Conservation (phyloP, 2,797 vertebrate genomes). For the Babyrousa celebensis region DNA sequence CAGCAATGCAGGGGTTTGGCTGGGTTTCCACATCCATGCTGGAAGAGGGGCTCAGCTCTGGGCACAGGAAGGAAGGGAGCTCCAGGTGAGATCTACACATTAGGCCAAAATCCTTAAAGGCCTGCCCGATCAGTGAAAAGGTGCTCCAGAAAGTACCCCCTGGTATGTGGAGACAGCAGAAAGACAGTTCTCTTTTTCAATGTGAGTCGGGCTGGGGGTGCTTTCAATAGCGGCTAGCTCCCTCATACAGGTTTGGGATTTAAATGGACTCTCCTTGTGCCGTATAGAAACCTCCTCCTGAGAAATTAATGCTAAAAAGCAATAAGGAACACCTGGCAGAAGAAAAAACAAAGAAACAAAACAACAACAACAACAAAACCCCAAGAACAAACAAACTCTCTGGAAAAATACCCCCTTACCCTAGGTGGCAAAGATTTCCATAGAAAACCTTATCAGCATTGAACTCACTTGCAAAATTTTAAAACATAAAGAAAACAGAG, state of each 20-base stretch:
- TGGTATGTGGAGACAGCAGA: not conserved
- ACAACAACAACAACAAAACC: not conserved
- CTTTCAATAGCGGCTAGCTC: not conserved
- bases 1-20: fast-evolving
- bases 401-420: not conserved
- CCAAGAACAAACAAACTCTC: not conserved
- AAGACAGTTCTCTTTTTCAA: not conserved
- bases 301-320: not conserved
- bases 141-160: not conserved
- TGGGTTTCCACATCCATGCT: too few species aligned
- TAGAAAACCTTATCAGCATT: constrained; percentile 47
- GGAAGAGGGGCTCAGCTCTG: not conserved
- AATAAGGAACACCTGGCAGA: not conserved
- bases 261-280: not conserved
- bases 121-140: not conserved
- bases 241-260: not conserved
- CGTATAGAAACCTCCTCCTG: not conserved
- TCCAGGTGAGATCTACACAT: not conserved
- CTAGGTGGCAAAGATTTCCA: not conserved
- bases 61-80: not conserved
- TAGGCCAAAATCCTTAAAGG: not conserved
- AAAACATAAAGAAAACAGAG: not conserved
- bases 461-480: constrained; percentile 56
- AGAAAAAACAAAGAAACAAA: not conserved
- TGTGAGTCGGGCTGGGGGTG: not conserved